Evolutionary conservation across 2,797 vertebrate genomes (phyloP), one percentile per base, ranked within the genome.

Genomic region (Galago senegalensis): DNA sequence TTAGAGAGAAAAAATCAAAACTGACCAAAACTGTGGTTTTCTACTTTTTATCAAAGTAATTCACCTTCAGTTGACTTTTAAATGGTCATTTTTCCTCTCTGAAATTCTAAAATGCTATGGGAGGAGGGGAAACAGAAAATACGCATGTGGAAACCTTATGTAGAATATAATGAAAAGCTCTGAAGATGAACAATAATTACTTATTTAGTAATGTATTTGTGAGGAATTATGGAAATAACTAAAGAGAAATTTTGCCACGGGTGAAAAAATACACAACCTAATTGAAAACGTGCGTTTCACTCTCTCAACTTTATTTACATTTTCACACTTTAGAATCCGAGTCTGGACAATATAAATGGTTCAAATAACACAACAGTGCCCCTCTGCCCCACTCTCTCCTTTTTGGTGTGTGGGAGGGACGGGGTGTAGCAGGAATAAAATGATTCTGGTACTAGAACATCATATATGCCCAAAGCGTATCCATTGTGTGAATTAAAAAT

Each of bases 191-290:
- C 88, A 89, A 49, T 34, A 31, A 67, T 27, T 37, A 37, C 34
- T 43, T 77, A 79, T 65, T 63, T 86, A 77, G 34, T 79, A 43
- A 70, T 80, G 1, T 16, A 92, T 70, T 93, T 87, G 37, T 49
- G 70, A 40, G 81, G 63, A 93, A 31, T 83, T 75, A 76, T 84
- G 20, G 69, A 96, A 95, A 87, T 27, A 90, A 93, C 6, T 65
- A 20, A 76, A 82, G 75, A 85, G 31, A 70, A 76, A 46, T 76
- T 87, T 77, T 29, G 34, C 18, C 18, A 60, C 27, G 25, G 37
- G 7, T 76, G 3, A 31, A 58, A 65, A 70, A 9, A 31, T 7
- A 70, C 58, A 29, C 10, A 58, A 20, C 29, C 31, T 65, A 25
- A 72, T 17, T 58, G 21, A 58, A 86, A 92, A 40, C 3, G 10